Evolutionary conservation across 2,113 vertebrate species (phyloP).

Genomic region (Piaya cayana): DNA sequence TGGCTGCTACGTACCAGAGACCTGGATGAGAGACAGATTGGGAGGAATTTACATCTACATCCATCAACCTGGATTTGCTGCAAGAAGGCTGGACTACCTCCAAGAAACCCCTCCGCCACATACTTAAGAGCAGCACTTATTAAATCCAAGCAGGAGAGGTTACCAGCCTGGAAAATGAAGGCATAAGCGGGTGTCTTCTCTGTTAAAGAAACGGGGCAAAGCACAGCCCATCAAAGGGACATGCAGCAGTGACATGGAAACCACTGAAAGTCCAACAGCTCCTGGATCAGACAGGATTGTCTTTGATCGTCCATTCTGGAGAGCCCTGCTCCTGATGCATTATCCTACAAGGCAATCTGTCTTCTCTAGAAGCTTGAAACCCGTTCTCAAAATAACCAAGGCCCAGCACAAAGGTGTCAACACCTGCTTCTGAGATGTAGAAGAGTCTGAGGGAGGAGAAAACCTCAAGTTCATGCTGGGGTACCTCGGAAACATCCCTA

Average conservation of each 20-base stretch:
- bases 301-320: background rate
- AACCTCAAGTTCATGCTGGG: fast-evolving
- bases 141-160: background rate
- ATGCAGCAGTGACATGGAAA: fast-evolving
- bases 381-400: background rate
- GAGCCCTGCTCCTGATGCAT: fast-evolving
- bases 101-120: background rate
- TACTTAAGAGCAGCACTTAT: background rate
- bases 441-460: background rate
- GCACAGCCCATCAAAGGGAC: background rate
- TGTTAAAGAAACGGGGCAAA: background rate
- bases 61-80: background rate
- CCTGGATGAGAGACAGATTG: background rate
- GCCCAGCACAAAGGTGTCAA: background rate
- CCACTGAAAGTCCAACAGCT: background rate
- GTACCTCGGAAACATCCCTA: background rate
- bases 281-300: fast-evolving
- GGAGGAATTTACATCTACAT: background rate
- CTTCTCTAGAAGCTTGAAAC: background rate
- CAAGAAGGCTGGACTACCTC: background rate
- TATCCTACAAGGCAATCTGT: background rate
- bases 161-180: background rate
- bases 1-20: background rate
- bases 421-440: background rate
- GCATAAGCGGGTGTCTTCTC: background rate